A percentile compares a stretch with the other conserved stretches of the same genome.
Conservation (phyloP, 1,140 invertebrate genomes). For the Drosophila repleta region DNA sequence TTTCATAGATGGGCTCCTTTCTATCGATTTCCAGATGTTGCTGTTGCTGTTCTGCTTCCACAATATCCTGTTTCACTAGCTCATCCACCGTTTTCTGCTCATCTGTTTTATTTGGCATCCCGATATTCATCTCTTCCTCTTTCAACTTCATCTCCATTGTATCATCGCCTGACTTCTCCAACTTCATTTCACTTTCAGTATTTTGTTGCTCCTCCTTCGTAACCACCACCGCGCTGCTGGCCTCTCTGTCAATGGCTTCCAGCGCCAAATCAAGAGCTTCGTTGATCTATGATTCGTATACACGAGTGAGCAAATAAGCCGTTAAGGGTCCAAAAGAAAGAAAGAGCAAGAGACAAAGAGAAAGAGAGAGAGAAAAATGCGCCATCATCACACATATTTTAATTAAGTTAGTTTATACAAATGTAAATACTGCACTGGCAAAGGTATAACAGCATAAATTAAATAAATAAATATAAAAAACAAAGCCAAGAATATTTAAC, state of each 20-base stretch:
- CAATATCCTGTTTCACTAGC: slow-evolving; percentile 22
- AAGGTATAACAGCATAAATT: slow-evolving; percentile 31
- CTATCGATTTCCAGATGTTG: slow-evolving; percentile 11
- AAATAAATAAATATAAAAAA: slow-evolving; percentile 32
- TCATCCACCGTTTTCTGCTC: slow-evolving; percentile 52
- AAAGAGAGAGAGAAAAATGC: slow-evolving; percentile 57
- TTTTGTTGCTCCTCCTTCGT: slow-evolving; percentile 29
- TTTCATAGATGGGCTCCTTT: slow-evolving; percentile 82
- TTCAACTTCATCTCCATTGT: neutral
- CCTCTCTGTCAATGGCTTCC: slow-evolving; percentile 86
- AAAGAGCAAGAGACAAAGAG: slow-evolving; percentile 26
- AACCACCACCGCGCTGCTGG: slow-evolving; percentile 38
- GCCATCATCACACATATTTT: slow-evolving; percentile 67
- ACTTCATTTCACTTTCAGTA: slow-evolving; percentile 22
- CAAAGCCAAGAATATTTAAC: slow-evolving; percentile 14
- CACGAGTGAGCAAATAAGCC: slow-evolving; percentile 52
- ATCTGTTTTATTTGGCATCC: slow-evolving; percentile 77
- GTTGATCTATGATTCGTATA: slow-evolving; percentile 84
- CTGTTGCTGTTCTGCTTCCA: slow-evolving; percentile 6
- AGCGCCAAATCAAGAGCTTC: slow-evolving; percentile 87
- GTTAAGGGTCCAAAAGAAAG: slow-evolving; percentile 48
- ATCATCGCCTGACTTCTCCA: slow-evolving; percentile 30
- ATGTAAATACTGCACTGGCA: slow-evolving; percentile 43
- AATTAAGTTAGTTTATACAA: slow-evolving; percentile 63
- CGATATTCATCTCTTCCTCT: neutral